Base-by-base conservation (phyloP, 2,888 invertebrate genomes). In the Griposia aprilina region DNA sequence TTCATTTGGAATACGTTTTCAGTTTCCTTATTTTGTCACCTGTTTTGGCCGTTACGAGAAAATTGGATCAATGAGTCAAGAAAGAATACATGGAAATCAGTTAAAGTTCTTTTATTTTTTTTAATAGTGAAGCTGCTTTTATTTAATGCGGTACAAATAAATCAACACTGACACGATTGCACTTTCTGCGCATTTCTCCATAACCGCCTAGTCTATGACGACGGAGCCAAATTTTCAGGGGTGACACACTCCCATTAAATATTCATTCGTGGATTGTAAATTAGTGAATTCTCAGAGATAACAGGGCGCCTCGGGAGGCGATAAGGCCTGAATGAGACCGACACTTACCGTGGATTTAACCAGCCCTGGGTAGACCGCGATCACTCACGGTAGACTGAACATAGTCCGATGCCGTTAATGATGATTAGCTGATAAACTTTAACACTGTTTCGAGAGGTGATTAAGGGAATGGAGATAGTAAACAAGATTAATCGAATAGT, bases 261-360 rank as follows among this genome's bases (percentile, higher is more conserved):
- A 96, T 96, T 95, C 95, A 96, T 94, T 93, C 92, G 93, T 90
- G 93, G 94, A 93, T 94, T 94, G 94, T 95, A 93, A 96, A 96
- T 95, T 95, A 95, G 94, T 93, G 91, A 93, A 94, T 93, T 91
- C 83, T 88, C 90, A 81, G 90, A 94, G 93, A 95, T 94, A 93
- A 93, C 92, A 90, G 89, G 82, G 82, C 79, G 81, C 81, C 87
- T 88, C 88, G 81, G 88, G 90, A 90, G 90, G 89, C 89, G 91
- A 94, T 95, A 94, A 93, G 90, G 88, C 86, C 74, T 82, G 72
- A 89, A 90, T 80, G 87, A 88, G 87, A 86, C 87, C 87, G 88
- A 85, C 87, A 90, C 87, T 90, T 89, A 81, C 79, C 83, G 81
- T 70, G 81, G 86, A 90, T 87, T 90, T 92, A 90, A 87, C 87